phyloP scores from a whole-genome alignment of 2,888 invertebrate genomes.

The Neria commutata region DNA sequence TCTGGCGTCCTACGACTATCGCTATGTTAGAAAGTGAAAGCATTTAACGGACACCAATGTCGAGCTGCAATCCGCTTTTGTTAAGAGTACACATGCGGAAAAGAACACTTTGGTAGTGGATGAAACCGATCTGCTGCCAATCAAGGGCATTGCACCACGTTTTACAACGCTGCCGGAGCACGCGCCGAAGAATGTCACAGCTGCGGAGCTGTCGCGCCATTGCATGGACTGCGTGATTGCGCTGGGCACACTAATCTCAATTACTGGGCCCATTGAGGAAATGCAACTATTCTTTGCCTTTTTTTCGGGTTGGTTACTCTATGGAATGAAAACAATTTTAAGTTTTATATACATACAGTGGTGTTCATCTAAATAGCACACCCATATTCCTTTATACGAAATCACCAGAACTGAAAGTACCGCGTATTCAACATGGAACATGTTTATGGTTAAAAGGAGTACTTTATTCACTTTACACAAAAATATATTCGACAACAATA shows the following conservation, averaged over 20 bases:
- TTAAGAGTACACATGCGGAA: background rate
- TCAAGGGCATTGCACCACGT: constrained; percentile 80
- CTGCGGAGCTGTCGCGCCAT: constrained; percentile 84
- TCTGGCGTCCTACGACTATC: constrained; percentile 91
- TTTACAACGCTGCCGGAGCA: constrained; percentile 79
- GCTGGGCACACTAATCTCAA: constrained; percentile 57
- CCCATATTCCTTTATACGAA: too few relatives aligned
- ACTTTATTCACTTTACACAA: too few relatives aligned
- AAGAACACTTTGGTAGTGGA: constrained; percentile 42
- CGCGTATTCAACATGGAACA: too few relatives aligned
- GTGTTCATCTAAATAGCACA: too few relatives aligned
- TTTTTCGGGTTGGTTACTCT: constrained; percentile 91
- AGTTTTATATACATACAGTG: too few relatives aligned
- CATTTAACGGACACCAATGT: constrained; percentile 70
- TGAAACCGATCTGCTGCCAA: constrained; percentile 80
- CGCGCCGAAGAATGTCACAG: constrained; percentile 79
- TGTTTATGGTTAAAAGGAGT: too few relatives aligned
- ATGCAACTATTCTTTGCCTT: constrained; percentile 89
- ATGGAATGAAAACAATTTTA: too few relatives aligned
- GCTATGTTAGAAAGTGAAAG: constrained; percentile 86
- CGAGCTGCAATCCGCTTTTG: constrained; percentile 72
- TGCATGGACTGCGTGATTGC: constrained; percentile 71
- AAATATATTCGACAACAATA: too few relatives aligned
- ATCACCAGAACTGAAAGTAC: too few relatives aligned
- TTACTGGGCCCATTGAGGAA: constrained; percentile 82